Evolutionary conservation across 2,113 vertebrate genomes (phyloP), one percentile per base, ranked within the genome.

Genomic region (Pomatorhinus ruficollis): DNA sequence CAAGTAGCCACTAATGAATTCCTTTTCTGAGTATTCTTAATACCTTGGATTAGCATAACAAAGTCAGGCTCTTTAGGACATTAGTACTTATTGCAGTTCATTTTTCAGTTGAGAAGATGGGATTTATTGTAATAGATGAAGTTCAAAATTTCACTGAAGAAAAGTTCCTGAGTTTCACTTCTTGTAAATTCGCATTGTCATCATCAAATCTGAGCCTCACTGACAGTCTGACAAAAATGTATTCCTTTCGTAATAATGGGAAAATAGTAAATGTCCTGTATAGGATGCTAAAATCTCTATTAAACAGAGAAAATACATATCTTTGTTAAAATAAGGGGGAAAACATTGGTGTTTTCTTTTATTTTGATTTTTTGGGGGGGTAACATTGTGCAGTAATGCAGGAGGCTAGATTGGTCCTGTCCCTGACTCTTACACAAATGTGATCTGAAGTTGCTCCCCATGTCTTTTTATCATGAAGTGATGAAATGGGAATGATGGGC

Each of bases 11-110:
- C 61, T 78, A 92, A 92, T 84, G 12, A 94, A 96, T 89, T 91
- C 52, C 33, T 88, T 74, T 90, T 56, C 71, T 94, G 68, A 88
- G 75, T 90, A 56, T 71, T 95, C 82, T 86, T 91, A 88, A 86
- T 86, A 86, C 39, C 13, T 77, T 86, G 83, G 33, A 96, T 96
- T 96, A 95, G 47, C 83, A 95, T 95, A 89, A 92, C 76, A 92
- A 95, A 92, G 85, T 83, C 85, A 53, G 39, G 15, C 60, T 86
- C 75, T 83, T 93, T 63, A 83, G 66, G 45, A 70, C 72, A 74
- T 81, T 65, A 88, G 17, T 63, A 61, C 57, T 50, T 45, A 30
- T 70, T 87, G 54, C 44, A 93, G 47, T 83, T 88, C 77, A 83
- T 88, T 96, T 95, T 93, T 83, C 63, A 81, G 15, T 90, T 83